Percentiles rank a stretch among this genome's conserved stretches.
Evolutionary conservation across 37 sponge, comb jelly and placozoan genomes (phyloP).

Genomic region (Crambe crambe): DNA sequence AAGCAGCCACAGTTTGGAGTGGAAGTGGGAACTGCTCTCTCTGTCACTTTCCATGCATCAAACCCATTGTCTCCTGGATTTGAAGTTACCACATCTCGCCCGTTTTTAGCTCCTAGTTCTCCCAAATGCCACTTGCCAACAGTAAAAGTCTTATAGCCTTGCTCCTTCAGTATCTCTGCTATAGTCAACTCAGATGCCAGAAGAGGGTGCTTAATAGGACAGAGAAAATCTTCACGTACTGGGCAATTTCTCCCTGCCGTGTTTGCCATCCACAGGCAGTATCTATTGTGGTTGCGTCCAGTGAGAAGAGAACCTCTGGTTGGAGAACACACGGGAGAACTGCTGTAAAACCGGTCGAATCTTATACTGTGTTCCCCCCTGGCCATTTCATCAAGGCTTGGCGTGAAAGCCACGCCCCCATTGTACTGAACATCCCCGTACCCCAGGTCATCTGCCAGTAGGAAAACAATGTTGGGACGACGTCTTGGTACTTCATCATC

Average conservation of each 20-base stretch:
- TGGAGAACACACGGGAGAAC: slow-evolving; percentile 70
- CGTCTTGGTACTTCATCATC: too few relatives aligned
- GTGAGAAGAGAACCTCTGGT: slow-evolving; percentile 68
- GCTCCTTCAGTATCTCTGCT: slow-evolving; percentile 46
- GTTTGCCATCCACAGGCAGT: slow-evolving; percentile 72
- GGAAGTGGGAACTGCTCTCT: slow-evolving; percentile 61
- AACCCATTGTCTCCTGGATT: slow-evolving; percentile 62
- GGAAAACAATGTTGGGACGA: slow-evolving; percentile 47
- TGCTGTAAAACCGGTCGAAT: slow-evolving; percentile 57
- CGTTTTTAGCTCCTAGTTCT: slow-evolving; percentile 8
- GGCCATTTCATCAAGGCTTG: slow-evolving; percentile 55
- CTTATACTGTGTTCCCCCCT: slow-evolving; percentile 26
- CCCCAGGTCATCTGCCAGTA: slow-evolving; percentile 73
- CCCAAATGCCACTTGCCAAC: slow-evolving; percentile 85
- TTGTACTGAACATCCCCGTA: slow-evolving; percentile 76
- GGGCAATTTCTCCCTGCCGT: slow-evolving; percentile 31
- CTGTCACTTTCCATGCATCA: slow-evolving; percentile 67
- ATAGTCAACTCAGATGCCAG: slow-evolving; percentile 58
- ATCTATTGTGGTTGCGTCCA: slow-evolving; percentile 73
- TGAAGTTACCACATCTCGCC: background rate
- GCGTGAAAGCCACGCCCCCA: slow-evolving; percentile 50
- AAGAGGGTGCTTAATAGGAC: slow-evolving; percentile 30
- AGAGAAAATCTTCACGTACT: slow-evolving; percentile 17
- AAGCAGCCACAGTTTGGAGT: slow-evolving; percentile 78
- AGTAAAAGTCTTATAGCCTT: slow-evolving; percentile 49